Evolutionary conservation across 2,888 invertebrate genomes (phyloP), one percentile per base, ranked within the genome.

Genomic region (Cyaniris semiargus): DNA sequence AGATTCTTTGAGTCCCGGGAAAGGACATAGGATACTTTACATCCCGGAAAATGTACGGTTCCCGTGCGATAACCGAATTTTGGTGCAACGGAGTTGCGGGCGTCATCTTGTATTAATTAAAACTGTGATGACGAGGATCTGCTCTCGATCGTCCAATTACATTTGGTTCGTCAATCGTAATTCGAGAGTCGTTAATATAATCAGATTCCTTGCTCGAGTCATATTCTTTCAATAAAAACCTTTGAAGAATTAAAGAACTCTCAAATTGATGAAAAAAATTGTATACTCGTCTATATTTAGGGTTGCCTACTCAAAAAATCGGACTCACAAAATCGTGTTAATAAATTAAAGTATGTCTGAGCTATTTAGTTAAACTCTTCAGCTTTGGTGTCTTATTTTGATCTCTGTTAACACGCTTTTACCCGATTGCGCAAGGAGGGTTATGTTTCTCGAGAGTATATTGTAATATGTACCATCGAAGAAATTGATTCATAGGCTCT

Each of bases 161-260:
- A 31, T 66, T 31, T 18, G 66, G 27, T 31, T 66, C 27, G 66
- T 66, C 66, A 66, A 27, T 66, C 66, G 23, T 66, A 66, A 27
- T 27, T 27, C 27, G 15, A 66, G 23, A 66, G 27, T 27, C 66
- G 27, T 15, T 27, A 27, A 66, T 66, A 5, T 31, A 27, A 66
- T 23, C 60, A 23, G 60, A 60, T 66, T 27, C 66, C 66, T 27
- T 31, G 15, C 15, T 31, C 66, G 15, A 66, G 66, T 31, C 27
- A 18, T 10, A 66, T 66, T 66, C 27, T 66, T 66, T 27, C 66
- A 31, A 27, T 66, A 18, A 66, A 66, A 66, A 31, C 66, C 66
- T 66, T 66, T 66, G 66, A 66, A 66, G 66, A 31, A 66, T 66
- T 27, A 66, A 27, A 18, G 66, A 31, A 66, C 66, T 66, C 18